phyloP scores from a whole-genome alignment of 2,797 vertebrate genomes.

The Leucoraja ocellata region DNA sequence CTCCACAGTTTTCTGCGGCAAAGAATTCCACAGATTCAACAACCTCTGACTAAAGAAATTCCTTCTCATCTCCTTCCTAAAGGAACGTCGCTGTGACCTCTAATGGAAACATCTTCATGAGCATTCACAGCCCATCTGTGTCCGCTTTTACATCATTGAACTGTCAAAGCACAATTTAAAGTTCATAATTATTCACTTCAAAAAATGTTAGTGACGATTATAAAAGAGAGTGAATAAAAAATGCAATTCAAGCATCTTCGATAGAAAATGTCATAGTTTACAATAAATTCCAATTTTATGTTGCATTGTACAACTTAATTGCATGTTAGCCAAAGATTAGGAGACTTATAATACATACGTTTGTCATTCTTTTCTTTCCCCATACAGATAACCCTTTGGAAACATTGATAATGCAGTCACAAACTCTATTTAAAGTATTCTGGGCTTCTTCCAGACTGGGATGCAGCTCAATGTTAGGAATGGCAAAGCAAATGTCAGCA shows the following conservation, averaged over 20 bases:
- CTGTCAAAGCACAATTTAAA: neutral
- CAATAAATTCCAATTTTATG: neutral
- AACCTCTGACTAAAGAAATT: no score
- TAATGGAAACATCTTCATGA: no score
- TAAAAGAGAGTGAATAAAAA: neutral
- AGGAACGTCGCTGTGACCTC: no score
- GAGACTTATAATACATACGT: constrained; percentile 56
- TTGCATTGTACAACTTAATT: neutral
- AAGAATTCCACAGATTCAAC: no score
- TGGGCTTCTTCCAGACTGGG: constrained; percentile 83
- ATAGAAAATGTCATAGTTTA: neutral
- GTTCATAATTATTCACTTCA: neutral
- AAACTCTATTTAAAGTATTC: constrained; percentile 70
- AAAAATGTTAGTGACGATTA: neutral
- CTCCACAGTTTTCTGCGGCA: no score
- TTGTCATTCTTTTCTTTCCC: constrained; percentile 73
- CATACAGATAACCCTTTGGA: constrained; percentile 79
- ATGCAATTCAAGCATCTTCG: neutral
- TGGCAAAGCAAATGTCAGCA: constrained; percentile 65
- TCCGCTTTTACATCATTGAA: neutral
- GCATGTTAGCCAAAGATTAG: neutral
- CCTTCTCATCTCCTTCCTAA: no score
- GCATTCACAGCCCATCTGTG: neutral
- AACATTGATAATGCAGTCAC: constrained; percentile 72
- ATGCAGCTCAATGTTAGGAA: constrained; percentile 73